Percentiles rank a stretch among this genome's conserved stretches.
Conservation (phyloP, 2,888 invertebrate species). For the Cepaea hortensis region DNA sequence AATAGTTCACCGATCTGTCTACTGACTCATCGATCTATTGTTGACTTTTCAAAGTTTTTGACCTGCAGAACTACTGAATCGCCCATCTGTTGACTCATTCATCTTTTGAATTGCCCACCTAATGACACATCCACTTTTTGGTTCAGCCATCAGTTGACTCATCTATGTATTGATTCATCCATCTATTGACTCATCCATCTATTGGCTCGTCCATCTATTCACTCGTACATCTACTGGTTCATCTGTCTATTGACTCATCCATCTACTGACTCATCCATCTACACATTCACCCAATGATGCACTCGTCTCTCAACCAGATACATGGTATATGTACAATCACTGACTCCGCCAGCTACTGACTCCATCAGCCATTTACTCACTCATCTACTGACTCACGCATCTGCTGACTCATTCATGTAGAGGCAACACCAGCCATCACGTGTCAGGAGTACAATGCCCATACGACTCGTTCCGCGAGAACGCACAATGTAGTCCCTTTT, state of each 20-base stretch:
- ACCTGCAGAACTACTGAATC: neutral
- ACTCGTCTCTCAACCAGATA: neutral
- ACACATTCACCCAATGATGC: neutral
- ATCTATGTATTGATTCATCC: neutral
- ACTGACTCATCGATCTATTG: neutral
- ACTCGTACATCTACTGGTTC: neutral
- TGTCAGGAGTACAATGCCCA: constrained; percentile 39
- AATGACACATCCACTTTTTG: neutral
- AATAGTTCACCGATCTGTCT: neutral
- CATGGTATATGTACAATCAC: neutral
- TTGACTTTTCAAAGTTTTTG: too few relatives aligned
- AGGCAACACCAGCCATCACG: neutral
- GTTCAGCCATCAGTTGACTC: neutral
- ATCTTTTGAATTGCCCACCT: neutral
- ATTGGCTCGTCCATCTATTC: neutral
- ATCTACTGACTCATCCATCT: neutral
- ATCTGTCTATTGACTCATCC: neutral
- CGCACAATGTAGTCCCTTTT: constrained; percentile 31
- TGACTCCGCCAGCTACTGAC: neutral
- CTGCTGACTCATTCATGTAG: neutral
- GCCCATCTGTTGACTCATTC: neutral
- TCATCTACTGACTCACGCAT: neutral
- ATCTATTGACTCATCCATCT: neutral
- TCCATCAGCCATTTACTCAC: neutral
- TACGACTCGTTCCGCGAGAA: constrained; percentile 42